Evolutionary conservation across 2,888 invertebrate species (phyloP), one percentile per base, ranked within the genome.

Genomic region (Busseola fusca): DNA sequence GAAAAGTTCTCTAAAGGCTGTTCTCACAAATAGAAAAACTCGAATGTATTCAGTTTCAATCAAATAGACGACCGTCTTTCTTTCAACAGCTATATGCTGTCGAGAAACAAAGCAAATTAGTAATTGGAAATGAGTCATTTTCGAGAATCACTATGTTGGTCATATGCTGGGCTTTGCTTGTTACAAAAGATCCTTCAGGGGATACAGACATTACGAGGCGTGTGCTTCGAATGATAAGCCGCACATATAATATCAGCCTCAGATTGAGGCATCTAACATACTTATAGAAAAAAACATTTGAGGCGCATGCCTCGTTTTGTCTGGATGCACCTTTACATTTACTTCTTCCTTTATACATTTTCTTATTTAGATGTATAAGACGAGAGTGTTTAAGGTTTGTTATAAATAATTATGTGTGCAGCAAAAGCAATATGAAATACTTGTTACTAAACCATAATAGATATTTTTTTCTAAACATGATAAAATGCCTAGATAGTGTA

Each of bases 401-500:
- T 63, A 50, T 50, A 77, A 42, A 37, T 40, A 78, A 30, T 48
- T 56, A 66, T 30, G 18, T 64, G 37, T 62, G 64, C 27, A 60
- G 64, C 37, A 65, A 72, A 57, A 76, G n/a, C 56, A 65, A n/a
- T n/a, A n/a, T n/a, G n/a, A 58, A 76, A 62, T 42, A 77, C 25
- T 71, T 63, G 52, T 78, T 63, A 74, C 12, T 74, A 68, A 64
- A 67, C 30, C 58, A 50, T 64, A 67, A 54, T 50, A 80, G 16
- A 52, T 80, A 77, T 77, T 80, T 77, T 80, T 80, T 76, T 68
- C 12, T 80, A 80, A 66, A 80, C 25, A 60, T 77, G 67, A 60
- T 63, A 42, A 52, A 40, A 64, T 54, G 12, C 59, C 50, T 65
- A 30, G 18, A 64, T 72, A 60, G 21, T n/a, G 9, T 56, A 50